Percentiles rank a stretch among this genome's conserved stretches.
phyloP scores from a whole-genome alignment of 2,113 vertebrate genomes.

The Xiphophorus hellerii region DNA sequence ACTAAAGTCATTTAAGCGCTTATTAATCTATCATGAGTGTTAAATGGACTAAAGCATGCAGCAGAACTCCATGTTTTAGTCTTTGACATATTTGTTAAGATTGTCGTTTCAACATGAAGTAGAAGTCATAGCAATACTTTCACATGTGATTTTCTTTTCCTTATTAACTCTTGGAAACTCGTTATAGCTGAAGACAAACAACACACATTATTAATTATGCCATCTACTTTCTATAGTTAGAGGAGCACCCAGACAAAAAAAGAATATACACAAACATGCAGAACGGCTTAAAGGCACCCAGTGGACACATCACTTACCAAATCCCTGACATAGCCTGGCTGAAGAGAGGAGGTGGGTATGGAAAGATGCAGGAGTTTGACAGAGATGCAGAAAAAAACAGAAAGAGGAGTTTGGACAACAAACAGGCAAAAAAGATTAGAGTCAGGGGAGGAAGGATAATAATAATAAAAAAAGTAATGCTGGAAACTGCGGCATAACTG shows the following conservation, averaged over 20 bases:
- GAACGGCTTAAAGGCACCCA: constrained; percentile 44
- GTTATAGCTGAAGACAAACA: constrained; percentile 5
- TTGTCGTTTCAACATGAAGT: background rate
- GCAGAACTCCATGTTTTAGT: constrained; percentile 6
- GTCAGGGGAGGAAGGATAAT: constrained; percentile 75
- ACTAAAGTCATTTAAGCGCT: background rate
- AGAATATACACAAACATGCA: constrained; percentile 52
- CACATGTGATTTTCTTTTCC: background rate
- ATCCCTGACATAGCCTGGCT: constrained; percentile 99
- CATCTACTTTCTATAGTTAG: constrained; percentile 39
- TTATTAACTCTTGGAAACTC: background rate
- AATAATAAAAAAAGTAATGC: constrained; percentile 70
- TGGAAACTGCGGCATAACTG: constrained; percentile 28
- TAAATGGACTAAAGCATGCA: constrained; percentile 30
- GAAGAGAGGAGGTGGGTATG: constrained; percentile 82
- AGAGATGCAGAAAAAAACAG: constrained; percentile 60
- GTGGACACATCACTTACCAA: constrained; percentile 88
- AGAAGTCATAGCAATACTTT: background rate
- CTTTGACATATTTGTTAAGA: background rate
- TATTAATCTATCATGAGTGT: background rate
- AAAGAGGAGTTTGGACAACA: constrained; percentile 68
- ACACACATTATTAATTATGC: background rate
- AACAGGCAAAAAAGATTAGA: constrained; percentile 85
- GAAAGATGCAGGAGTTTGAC: constrained; percentile 70
- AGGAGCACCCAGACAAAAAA: constrained; percentile 13